A percentile compares a stretch with the other conserved stretches of the same genome.
Conservation (phyloP, 2,888 invertebrate genomes). For the Ctenicera cuprea region DNA sequence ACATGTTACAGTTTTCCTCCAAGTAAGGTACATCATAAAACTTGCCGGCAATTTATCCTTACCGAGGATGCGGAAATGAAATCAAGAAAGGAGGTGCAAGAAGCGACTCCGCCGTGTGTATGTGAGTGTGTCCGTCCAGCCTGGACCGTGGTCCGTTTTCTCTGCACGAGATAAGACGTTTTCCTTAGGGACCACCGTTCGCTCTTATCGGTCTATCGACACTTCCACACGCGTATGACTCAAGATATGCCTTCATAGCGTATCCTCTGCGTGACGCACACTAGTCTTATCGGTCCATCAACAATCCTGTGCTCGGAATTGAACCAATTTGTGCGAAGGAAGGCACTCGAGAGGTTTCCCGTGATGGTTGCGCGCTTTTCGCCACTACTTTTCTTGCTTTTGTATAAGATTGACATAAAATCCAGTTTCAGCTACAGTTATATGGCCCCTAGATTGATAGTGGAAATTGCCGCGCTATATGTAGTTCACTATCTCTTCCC, state of each 20-base stretch:
- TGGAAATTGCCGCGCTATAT: conserved; percentile 50
- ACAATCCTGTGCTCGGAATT: conserved; percentile 52
- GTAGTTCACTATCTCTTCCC: conserved; percentile 47
- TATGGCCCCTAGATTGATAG: conserved; percentile 53
- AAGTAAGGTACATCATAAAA: conserved; percentile 71
- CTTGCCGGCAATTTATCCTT: conserved; percentile 69
- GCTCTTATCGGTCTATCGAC: conserved; percentile 62
- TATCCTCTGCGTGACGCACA: conserved; percentile 51
- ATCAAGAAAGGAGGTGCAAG: conserved; percentile 59
- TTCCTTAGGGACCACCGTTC: conserved; percentile 58
- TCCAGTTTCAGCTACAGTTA: conserved; percentile 49
- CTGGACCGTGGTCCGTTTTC: conserved; percentile 31
- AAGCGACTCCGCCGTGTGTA: conserved; percentile 27
- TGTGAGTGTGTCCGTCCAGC: conserved; percentile 7
- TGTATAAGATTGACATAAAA: conserved; percentile 54
- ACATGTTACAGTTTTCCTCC: conserved; percentile 68
- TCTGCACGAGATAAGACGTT: conserved; percentile 55
- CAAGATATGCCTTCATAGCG: conserved; percentile 57
- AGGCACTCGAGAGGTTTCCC: conserved; percentile 49
- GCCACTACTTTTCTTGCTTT: conserved; percentile 45
- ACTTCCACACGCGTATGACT: conserved; percentile 62
- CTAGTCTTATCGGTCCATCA: conserved; percentile 52
- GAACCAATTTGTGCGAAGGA: conserved; percentile 55
- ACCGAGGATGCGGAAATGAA: conserved; percentile 49
- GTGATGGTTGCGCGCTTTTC: conserved; percentile 44